Evolutionary conservation across 1,140 invertebrate genomes (phyloP).

Genomic region (Lucilia cuprina): DNA sequence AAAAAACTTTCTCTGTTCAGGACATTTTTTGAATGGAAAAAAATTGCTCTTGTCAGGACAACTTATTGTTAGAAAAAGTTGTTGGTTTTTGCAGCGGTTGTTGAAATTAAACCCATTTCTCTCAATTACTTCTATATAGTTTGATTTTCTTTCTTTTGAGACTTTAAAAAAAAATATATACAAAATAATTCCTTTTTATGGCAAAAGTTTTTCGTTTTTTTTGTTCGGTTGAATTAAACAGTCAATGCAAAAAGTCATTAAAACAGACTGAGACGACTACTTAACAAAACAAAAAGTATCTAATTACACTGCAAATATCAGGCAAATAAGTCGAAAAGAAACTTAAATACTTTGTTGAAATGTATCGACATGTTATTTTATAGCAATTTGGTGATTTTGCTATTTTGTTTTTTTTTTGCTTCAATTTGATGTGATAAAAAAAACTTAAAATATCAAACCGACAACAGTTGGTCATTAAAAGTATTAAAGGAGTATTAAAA

Average conservation of each 20-base stretch:
- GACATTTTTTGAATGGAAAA: no score
- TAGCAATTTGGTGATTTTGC: not conserved
- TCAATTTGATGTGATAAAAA: not conserved
- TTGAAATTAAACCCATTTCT: no score
- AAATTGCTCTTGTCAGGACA: no score
- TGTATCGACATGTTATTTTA: not conserved
- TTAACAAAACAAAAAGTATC: not conserved
- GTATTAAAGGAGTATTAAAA: slow-evolving; percentile 1
- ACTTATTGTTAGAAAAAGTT: no score
- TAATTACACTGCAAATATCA: not conserved
- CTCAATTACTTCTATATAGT: no score
- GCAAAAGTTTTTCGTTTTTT: no score
- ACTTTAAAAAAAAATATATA: no score
- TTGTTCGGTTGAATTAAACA: no score
- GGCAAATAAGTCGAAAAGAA: not conserved
- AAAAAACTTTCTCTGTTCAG: no score
- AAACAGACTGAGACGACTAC: not conserved
- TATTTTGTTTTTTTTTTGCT: not conserved
- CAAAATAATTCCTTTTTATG: no score
- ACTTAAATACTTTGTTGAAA: slow-evolving; percentile 3
- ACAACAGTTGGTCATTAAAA: slow-evolving; percentile 17
- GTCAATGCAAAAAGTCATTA: not conserved
- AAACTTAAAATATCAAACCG: not conserved
- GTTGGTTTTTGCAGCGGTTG: no score
- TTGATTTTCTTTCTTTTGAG: no score